Evolutionary conservation across 2,113 vertebrate genomes (phyloP).

Genomic region (Xerus inauris): DNA sequence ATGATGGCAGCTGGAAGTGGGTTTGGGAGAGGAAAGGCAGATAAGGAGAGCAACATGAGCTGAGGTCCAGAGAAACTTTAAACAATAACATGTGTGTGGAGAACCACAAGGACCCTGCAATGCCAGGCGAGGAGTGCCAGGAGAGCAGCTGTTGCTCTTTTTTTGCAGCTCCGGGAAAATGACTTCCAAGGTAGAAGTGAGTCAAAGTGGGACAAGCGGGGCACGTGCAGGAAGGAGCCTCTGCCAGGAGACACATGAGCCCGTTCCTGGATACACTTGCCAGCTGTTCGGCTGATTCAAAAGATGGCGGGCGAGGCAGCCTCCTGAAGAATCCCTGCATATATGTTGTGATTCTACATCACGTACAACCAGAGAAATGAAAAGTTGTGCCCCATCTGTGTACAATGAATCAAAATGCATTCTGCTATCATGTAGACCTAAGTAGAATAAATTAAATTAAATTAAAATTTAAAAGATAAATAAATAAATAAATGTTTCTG

Average conservation of each 20-base stretch:
- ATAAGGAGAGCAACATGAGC: background rate
- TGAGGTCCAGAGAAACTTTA: background rate
- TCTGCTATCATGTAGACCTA: too few species aligned
- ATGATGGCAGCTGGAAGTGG: accelerated
- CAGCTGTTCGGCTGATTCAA: background rate
- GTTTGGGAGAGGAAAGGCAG: background rate
- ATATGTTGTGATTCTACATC: too few species aligned
- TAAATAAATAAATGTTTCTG: too few species aligned
- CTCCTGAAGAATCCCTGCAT: background rate
- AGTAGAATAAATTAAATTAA: too few species aligned
- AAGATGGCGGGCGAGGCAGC: background rate
- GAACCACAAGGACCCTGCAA: background rate
- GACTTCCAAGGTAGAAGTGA: background rate
- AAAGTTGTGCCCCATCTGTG: too few species aligned
- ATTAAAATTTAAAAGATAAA: too few species aligned
- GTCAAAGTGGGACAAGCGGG: background rate
- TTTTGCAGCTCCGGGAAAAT: background rate
- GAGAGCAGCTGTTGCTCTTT: background rate
- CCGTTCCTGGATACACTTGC: background rate
- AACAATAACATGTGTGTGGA: background rate
- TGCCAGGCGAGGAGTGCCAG: background rate
- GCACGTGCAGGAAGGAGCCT: background rate
- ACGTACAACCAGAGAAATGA: too few species aligned
- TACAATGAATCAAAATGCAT: too few species aligned
- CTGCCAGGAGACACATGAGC: background rate